Evolutionary conservation across 2,888 invertebrate genomes (phyloP).

Genomic region (Drosophila peninsularis): DNA sequence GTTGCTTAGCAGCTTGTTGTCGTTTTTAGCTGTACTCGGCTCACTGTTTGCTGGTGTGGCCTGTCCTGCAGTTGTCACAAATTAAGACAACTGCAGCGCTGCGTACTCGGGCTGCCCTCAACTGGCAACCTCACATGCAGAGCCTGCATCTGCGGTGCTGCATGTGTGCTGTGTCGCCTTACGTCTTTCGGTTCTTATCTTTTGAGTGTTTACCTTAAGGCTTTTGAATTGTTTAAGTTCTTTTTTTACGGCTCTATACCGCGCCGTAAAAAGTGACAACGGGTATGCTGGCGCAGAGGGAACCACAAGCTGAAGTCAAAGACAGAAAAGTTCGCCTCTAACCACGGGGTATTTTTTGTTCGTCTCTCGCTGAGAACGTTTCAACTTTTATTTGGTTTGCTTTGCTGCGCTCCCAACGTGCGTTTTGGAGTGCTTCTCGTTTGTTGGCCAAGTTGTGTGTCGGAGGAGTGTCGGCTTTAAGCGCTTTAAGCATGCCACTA

Average conservation of each 20-base stretch:
- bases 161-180: slow-evolving; percentile 14
- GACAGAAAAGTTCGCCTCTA: not conserved
- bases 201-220: slow-evolving; percentile 67
- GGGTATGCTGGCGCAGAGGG: not conserved
- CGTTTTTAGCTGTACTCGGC: slow-evolving; percentile 43
- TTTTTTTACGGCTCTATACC: slow-evolving; percentile 4
- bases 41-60: slow-evolving; percentile 39
- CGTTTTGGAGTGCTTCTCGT: slow-evolving; percentile 9
- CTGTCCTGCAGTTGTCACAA: slow-evolving; percentile 74
- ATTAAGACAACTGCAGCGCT: slow-evolving; percentile 75
- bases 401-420: slow-evolving; percentile 10
- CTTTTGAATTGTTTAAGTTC: slow-evolving; percentile 40
- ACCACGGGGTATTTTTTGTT: not conserved
- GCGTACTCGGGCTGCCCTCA: slow-evolving; percentile 28
- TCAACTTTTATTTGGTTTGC: slow-evolving; percentile 1
- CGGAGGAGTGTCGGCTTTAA: slow-evolving; percentile 35
- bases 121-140: not conserved
- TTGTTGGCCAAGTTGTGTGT: slow-evolving; percentile 21
- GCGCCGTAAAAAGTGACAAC: not conserved
- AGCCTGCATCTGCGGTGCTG: not conserved
- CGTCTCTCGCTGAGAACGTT: not conserved
- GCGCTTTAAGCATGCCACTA: slow-evolving; percentile 43
- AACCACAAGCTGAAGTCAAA: not conserved
- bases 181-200: slow-evolving; percentile 40
- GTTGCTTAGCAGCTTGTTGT: slow-evolving; percentile 48